Conservation (phyloP, 2,888 invertebrate species). For the Tenthredo scrophulariae region DNA sequence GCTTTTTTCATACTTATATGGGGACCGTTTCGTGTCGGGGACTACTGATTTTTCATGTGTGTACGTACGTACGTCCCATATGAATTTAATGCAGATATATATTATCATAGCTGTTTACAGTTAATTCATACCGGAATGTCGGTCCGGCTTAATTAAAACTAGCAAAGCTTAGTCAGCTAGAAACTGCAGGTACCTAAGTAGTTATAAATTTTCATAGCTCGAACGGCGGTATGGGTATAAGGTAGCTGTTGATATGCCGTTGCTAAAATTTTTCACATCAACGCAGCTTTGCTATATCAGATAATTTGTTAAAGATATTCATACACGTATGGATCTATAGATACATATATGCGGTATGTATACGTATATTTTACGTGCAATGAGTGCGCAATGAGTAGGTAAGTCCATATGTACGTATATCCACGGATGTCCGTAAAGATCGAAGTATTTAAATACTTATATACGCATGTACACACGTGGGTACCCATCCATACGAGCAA, state of each 20-base stretch:
- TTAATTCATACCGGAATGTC: constrained; percentile 37
- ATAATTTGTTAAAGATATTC: background rate
- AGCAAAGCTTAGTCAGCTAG: background rate
- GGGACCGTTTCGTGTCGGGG: too few species aligned
- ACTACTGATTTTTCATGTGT: background rate
- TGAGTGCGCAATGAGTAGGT: too few species aligned
- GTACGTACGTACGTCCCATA: background rate
- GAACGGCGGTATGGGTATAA: background rate
- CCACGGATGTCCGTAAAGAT: background rate
- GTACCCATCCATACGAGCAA: background rate
- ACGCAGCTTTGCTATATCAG: background rate
- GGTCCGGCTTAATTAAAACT: background rate
- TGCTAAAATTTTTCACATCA: background rate
- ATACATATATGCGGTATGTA: background rate
- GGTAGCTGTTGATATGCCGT: background rate
- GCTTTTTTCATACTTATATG: too few species aligned
- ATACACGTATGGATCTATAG: background rate
- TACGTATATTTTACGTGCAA: too few species aligned
- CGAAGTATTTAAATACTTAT: background rate
- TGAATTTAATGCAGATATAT: background rate
- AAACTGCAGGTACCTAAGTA: background rate
- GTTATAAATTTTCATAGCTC: background rate
- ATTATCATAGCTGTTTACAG: constrained; percentile 22
- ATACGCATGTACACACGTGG: background rate
- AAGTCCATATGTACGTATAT: too few species aligned